Conservation (phyloP, 2,113 vertebrate species). For the Machaerirhynchus nigripectus region DNA sequence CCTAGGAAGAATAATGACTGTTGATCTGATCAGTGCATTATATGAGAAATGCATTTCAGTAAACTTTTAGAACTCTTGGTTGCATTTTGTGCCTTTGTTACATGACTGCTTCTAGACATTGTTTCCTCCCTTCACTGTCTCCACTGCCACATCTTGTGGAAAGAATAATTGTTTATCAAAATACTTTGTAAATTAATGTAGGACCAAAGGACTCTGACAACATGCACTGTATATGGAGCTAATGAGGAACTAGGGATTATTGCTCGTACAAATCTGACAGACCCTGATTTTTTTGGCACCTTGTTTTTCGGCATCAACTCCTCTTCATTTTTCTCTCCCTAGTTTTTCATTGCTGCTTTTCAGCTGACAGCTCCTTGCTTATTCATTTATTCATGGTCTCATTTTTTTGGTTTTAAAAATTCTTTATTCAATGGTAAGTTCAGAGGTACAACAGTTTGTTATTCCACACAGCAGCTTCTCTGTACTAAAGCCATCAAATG, state of each 20-base stretch:
- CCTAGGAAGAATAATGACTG: neutral
- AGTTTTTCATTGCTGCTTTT: constrained; percentile 11
- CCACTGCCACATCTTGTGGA: neutral
- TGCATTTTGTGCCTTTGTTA: neutral
- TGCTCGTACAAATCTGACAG: neutral
- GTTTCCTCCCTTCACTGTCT: neutral
- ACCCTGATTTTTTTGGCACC: neutral
- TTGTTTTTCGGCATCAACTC: neutral
- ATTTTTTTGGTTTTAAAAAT: neutral
- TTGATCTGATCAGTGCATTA: neutral
- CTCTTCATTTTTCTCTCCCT: neutral
- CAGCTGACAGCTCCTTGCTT: neutral
- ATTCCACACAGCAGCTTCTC: neutral
- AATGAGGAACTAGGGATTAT: neutral
- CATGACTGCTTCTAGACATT: neutral
- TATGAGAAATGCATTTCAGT: neutral
- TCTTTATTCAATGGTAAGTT: neutral
- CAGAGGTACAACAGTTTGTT: neutral
- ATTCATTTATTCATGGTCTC: neutral
- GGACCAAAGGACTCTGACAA: constrained; percentile 20
- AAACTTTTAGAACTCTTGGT: neutral
- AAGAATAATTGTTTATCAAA: constrained; percentile 8
- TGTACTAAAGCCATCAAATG: neutral
- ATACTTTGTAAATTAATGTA: constrained; percentile 10
- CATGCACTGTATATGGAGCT: neutral